Conservation (phyloP, 2,888 invertebrate species). For the Galeruca laticollis region DNA sequence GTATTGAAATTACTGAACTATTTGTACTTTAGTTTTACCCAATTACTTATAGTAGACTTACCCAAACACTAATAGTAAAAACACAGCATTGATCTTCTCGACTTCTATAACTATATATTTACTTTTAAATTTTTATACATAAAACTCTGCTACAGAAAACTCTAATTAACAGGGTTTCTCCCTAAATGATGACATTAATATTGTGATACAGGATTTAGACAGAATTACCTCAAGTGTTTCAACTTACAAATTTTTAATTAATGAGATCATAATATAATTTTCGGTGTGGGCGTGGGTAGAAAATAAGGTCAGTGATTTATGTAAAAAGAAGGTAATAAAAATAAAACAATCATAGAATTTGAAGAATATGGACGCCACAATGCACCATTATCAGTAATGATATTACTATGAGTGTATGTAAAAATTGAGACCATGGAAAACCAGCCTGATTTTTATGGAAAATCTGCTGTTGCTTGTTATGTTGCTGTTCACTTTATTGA, state of each 20-base stretch:
- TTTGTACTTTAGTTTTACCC: conserved; percentile 7
- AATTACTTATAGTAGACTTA: conserved; percentile 9
- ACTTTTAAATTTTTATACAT: background rate
- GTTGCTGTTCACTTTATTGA: too few relatives aligned
- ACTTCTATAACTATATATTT: conserved; percentile 6
- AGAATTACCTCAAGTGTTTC: background rate
- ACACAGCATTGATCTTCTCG: background rate
- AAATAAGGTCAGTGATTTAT: too few relatives aligned
- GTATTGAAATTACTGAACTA: conserved; percentile 10
- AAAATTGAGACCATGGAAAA: too few relatives aligned
- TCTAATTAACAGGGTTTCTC: background rate
- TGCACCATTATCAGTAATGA: too few relatives aligned
- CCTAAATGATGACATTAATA: background rate
- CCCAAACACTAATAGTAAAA: conserved; percentile 3
- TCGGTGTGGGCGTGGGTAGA: too few relatives aligned
- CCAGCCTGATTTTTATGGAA: too few relatives aligned
- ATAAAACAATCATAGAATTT: too few relatives aligned
- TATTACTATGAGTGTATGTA: too few relatives aligned
- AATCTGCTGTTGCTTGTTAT: too few relatives aligned
- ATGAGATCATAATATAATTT: background rate
- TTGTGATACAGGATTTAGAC: background rate
- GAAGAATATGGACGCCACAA: too few relatives aligned
- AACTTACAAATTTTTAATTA: background rate
- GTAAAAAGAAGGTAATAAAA: too few relatives aligned
- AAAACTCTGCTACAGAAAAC: background rate